These are phyloP conservation scores for Sorex fumeus DNA, from an alignment of 2,113 vertebrate genomes.

Conservation along the genomic window DNA sequence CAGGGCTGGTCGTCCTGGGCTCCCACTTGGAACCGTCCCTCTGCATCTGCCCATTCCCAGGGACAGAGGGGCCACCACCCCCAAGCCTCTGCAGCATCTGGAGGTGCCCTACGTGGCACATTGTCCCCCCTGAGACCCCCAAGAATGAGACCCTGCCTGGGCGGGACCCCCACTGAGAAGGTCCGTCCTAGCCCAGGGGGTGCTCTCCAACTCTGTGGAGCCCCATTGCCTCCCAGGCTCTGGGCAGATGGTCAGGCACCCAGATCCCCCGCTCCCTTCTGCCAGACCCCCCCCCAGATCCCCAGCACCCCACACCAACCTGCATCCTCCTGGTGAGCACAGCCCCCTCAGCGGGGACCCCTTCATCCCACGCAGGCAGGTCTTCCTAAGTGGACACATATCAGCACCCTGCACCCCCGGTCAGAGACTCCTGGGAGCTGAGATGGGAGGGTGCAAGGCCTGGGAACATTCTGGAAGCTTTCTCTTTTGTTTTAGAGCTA, in stretches of 20 bases:
- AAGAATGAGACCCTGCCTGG: neutral
- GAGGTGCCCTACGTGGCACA: no score
- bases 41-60: no score
- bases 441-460: rapidly evolving
- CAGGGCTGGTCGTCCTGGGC: no score
- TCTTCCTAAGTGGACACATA: neutral
- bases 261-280: neutral
- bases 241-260: neutral
- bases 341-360: no score
- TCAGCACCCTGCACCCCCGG: no score
- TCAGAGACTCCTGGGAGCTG: neutral
- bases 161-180: neutral
- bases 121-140: neutral
- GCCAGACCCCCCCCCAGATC: no score
- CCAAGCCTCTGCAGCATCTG: neutral
- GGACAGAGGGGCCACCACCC: neutral
- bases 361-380: no score
- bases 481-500: neutral
- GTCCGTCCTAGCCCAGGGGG: neutral
- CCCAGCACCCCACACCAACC: neutral
- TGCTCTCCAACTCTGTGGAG: neutral
- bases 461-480: neutral
- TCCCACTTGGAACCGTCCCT: no score
- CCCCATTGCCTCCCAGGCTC: neutral
- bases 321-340: neutral